Conservation (phyloP, 2,113 vertebrate species). For the Paratilapia polleni region DNA sequence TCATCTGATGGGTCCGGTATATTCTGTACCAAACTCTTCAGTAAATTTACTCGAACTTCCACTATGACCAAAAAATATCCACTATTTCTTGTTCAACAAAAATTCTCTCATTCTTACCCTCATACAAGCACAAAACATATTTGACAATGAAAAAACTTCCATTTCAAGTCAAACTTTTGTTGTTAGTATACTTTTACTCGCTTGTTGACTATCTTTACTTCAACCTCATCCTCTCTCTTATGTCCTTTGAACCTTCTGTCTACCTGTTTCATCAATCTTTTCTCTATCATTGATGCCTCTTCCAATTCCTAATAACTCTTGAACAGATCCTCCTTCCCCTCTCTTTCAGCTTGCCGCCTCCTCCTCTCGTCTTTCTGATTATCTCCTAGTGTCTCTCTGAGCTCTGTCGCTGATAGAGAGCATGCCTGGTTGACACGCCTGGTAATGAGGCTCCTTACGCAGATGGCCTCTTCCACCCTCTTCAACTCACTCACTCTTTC, state of each 20-base stretch:
- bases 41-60: background rate
- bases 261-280: constrained; percentile 30
- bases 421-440: constrained; percentile 72
- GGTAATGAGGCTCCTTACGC: constrained; percentile 75
- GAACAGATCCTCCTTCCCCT: constrained; percentile 28
- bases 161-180: background rate
- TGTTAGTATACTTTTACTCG: constrained; percentile 1
- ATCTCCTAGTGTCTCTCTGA: constrained; percentile 66
- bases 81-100: background rate
- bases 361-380: constrained; percentile 57
- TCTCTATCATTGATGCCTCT: constrained; percentile 15
- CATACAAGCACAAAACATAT: background rate
- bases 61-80: background rate
- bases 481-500: constrained; percentile 26
- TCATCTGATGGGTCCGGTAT: background rate
- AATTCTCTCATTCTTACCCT: background rate
- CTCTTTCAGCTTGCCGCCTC: constrained; percentile 25
- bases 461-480: constrained; percentile 68
- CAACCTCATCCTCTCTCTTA: constrained; percentile 11
- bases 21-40: background rate
- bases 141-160: background rate
- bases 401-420: constrained; percentile 66
- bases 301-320: constrained; percentile 34
- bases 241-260: constrained; percentile 15
- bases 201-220: background rate